phyloP scores from a whole-genome alignment of 2,113 vertebrate genomes.

The Urocitellus parryii region DNA sequence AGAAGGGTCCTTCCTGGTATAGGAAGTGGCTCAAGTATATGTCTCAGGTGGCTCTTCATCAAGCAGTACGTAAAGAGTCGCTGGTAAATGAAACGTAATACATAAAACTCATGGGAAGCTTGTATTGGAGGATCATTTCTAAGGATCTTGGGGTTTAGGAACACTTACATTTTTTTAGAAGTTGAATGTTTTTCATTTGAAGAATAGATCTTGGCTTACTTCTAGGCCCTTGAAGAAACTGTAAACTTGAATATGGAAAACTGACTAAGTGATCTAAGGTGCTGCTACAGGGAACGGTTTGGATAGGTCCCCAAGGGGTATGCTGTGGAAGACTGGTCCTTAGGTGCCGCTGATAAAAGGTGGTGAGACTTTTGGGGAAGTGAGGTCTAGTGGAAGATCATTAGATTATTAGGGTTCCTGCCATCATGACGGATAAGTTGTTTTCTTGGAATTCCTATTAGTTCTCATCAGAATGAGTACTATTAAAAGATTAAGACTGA shows the following conservation, averaged over 20 bases:
- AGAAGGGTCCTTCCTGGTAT: fast-evolving
- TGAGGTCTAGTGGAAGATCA: background rate
- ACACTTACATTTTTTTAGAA: background rate
- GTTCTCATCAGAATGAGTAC: background rate
- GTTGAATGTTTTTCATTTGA: background rate
- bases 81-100: background rate
- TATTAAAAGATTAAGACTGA: background rate
- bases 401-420: background rate
- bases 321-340: background rate
- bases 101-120: background rate
- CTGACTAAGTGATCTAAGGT: fast-evolving
- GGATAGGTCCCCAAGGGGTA: too few species aligned
- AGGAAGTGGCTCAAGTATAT: background rate
- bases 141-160: background rate
- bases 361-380: background rate
- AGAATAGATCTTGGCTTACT: background rate
- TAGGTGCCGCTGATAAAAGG: background rate
- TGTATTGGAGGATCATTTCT: background rate
- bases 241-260: background rate
- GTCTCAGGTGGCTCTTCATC: background rate
- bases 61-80: fast-evolving
- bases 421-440: background rate
- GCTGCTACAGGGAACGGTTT: background rate
- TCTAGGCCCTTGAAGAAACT: background rate
- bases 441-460: background rate